Evolutionary conservation across 2,888 invertebrate genomes (phyloP), one percentile per base, ranked within the genome.

Genomic region (Notocelia uddmanniana): DNA sequence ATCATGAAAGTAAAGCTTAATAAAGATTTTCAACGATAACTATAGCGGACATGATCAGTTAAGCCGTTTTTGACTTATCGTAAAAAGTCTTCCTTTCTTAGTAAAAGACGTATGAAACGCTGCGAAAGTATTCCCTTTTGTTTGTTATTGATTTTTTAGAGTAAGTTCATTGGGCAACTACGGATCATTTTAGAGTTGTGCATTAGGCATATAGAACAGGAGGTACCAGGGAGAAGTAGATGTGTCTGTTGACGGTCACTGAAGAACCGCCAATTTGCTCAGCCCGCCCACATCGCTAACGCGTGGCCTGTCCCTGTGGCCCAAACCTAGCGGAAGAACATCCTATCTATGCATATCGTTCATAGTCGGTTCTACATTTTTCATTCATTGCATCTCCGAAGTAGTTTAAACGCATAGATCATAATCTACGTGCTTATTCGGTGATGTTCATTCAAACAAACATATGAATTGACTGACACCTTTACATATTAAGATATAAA

Each of bases 391-490:
- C 5, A 15, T 60, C 60, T 23, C 31, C n/a, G 6, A 45, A 21
- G 41, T 23, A 41, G 21, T 21, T 21, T 9, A 23, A 59, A 41
- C n/a, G 18, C 45, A 60, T 26, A 45, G 60, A 60, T 60, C 26
- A 60, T 60, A 60, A 45, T 45, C 45, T 60, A 60, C 45, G 45
- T 60, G 45, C 10, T 45, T 45, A 45, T 45, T 60, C 60, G 60
- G 18, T 45, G 45, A 45, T 60, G 26, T 41, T 37, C 45, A 48
- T 57, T 67, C 57, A 48, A 67, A 57, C 31, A 67, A 68, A 58
- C 67, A 68, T 48, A 58, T 58, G 58, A 58, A 48, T 58, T 68
- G 67, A 34, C 67, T 68, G 67, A 34, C 67, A 60, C 45, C 26
- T 60, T 11, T 45, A 45, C 41, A 45, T 15, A 41, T 15, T 23